Base-by-base conservation (phyloP, 2,888 invertebrate species). In the Calliscelio sp. region DNA sequence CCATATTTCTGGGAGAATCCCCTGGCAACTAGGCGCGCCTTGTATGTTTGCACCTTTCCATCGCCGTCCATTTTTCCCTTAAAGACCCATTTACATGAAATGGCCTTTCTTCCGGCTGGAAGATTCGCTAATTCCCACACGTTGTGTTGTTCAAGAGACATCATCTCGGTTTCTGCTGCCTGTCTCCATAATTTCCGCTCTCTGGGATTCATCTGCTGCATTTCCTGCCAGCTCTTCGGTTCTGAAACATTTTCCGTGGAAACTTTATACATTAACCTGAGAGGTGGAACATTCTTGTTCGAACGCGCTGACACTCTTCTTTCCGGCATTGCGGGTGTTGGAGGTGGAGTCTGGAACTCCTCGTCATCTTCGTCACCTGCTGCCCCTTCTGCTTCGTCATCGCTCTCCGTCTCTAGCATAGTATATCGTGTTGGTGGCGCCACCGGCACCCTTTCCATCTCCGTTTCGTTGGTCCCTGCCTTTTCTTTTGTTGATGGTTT, bases 61-160 rank as follows among this genome's bases (percentile, higher is more conserved):
- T 65, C 68, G 0, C 70, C 68, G 22, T 86, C 81, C 16, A 4
- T 11, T 53, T 85, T 84, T 28, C 81, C 88, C 51, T 87, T 88
- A 53, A 87, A 89, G 0, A 89, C 87, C 90, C 89, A 90, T 51
- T 88, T 90, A 18, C 85, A 87, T 0, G 84, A 85, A 7, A 90
- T 78, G 0, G 86, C 44, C 25, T 71, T 78, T 74, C 78, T 81
- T 14, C 57, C 81, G 18, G 49, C 6, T 8, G 87, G 88, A 46
- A 87, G 73, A 16, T 65, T 35, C 14, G 68, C 57, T 1, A 89
- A 22, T 38, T 82, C 81, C 89, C 89, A 90, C 0, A 88, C 89
- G 4, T 86, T 10, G 57, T 89, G 88, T 22, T 84, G 63, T 0
- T 35, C 46, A 6, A 88, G 61, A 0, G 87, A 86, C 16, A 85